Evolutionary conservation across 2,113 vertebrate species (phyloP).

Genomic region (Mellivora capensis): DNA sequence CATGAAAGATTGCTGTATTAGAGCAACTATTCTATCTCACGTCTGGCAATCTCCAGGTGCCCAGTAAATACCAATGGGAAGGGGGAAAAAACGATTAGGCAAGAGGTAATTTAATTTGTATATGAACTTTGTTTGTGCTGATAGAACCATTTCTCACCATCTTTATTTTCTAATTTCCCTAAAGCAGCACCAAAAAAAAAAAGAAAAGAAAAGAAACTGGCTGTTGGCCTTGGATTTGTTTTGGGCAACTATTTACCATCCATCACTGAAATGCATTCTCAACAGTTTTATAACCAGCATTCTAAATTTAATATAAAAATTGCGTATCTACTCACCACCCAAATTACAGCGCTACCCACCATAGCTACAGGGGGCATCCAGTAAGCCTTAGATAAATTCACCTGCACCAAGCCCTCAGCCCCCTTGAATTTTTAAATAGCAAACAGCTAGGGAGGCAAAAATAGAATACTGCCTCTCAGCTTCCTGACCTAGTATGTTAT

Average conservation of each 20-base stretch:
- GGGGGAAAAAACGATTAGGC: neutral
- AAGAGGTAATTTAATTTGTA: constrained; percentile 43
- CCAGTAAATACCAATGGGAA: neutral
- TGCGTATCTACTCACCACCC: constrained; percentile 37
- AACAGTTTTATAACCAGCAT: constrained; percentile 50
- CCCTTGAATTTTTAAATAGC: constrained; percentile 50
- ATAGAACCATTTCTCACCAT: constrained; percentile 45
- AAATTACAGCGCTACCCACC: constrained; percentile 42
- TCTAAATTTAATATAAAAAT: constrained; percentile 63
- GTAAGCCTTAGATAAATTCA: constrained; percentile 45
- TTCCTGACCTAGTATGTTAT: neutral
- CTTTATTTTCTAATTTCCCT: constrained; percentile 53
- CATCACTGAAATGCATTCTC: constrained; percentile 43
- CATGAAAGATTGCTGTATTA: neutral
- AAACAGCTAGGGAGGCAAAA: constrained; percentile 7
- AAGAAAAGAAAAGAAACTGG: neutral
- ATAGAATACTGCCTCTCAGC: neutral
- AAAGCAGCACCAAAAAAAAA: constrained; percentile 34
- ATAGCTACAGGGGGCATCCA: neutral
- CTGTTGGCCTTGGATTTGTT: constrained; percentile 37
- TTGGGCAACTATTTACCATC: constrained; percentile 27
- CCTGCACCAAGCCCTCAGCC: neutral
- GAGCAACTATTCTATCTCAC: neutral
- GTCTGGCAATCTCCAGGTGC: neutral
- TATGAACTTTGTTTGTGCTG: constrained; percentile 30